A percentile compares a stretch with the other conserved stretches of the same genome.
Evolutionary conservation across 2,113 vertebrate species (phyloP).

Genomic region (Chaetura pelagica): DNA sequence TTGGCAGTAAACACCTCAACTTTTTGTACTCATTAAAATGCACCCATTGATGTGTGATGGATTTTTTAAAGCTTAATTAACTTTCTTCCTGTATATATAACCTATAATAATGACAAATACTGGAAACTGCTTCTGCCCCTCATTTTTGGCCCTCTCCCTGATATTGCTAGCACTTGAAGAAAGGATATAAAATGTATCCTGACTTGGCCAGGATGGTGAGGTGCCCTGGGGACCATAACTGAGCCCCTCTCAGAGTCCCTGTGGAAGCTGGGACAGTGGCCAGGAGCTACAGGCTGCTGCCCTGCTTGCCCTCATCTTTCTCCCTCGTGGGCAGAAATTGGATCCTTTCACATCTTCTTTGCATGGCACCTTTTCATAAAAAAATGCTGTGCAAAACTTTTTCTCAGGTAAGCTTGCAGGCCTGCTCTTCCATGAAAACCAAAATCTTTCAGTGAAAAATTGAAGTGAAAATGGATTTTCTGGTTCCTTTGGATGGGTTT

Average conservation of each 20-base stretch:
- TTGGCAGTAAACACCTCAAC: constrained; percentile 93
- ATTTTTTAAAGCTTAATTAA: constrained; percentile 88
- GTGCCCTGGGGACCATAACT: neutral
- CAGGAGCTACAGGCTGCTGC: neutral
- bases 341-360: neutral
- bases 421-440: neutral
- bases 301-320: neutral
- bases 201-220: constrained; percentile 26
- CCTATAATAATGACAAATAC: constrained; percentile 85
- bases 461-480: neutral
- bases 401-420: neutral
- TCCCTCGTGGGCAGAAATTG: neutral
- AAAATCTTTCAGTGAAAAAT: neutral
- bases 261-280: neutral
- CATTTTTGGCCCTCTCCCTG: neutral
- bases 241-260: constrained; percentile 10
- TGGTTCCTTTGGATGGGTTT: neutral
- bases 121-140: constrained; percentile 49
- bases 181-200: constrained; percentile 17
- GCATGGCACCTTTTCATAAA: neutral
- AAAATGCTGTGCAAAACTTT: neutral
- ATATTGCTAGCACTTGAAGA: constrained; percentile 55
- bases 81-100: constrained; percentile 88
- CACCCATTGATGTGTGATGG: constrained; percentile 90
- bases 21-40: constrained; percentile 90